Percentiles rank a stretch among this genome's conserved stretches.
phyloP scores from a whole-genome alignment of 1,140 invertebrate genomes.

The Anthonomus grandis region DNA sequence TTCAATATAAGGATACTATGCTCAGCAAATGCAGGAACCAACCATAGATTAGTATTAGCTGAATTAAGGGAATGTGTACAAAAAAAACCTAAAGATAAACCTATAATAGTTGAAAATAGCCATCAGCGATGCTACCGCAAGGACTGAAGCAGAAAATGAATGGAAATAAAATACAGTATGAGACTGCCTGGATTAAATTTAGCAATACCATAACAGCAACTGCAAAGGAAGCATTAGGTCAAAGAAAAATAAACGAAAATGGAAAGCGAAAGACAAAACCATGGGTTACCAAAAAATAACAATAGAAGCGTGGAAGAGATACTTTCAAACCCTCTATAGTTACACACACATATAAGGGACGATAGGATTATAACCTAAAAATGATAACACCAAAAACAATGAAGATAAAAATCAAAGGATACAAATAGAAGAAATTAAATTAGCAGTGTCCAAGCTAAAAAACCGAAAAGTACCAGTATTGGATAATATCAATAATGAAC shows the following conservation, averaged over 20 bases:
- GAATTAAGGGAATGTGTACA: background rate
- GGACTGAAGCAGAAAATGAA: background rate
- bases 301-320: no score
- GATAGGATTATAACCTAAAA: no score
- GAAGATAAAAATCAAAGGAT: no score
- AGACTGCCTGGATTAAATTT: slow-evolving; percentile 5
- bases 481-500: no score
- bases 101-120: slow-evolving; percentile 7
- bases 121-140: background rate
- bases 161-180: background rate
- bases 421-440: no score
- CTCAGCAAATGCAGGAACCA: slow-evolving; percentile 6
- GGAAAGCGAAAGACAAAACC: background rate
- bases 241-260: slow-evolving; percentile 9
- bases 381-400: no score
- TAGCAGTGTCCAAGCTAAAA: no score
- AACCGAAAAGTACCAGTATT: no score
- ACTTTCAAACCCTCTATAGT: no score
- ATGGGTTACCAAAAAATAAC: slow-evolving; percentile 5
- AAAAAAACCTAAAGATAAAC: background rate
- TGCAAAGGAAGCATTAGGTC: background rate
- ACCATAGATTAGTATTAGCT: slow-evolving; percentile 1
- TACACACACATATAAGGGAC: no score
- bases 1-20: slow-evolving; percentile 1
- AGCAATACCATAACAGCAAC: background rate